phyloP scores from a whole-genome alignment of 1,140 invertebrate genomes.

The Drosophila sp. region DNA sequence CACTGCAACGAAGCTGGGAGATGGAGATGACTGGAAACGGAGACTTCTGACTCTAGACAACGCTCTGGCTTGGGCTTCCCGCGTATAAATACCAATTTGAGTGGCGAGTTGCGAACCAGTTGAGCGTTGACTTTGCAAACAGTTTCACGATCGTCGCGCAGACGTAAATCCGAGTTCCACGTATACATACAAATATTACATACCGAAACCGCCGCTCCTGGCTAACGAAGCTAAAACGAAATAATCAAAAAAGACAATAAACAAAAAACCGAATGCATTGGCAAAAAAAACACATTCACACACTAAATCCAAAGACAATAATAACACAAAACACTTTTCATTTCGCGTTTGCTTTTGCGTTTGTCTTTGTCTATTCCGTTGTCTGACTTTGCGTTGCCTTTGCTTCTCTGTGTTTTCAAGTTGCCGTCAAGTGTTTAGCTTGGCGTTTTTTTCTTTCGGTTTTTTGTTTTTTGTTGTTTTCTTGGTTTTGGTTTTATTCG shows the following conservation, averaged over 20 bases:
- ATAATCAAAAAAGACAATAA: too few species aligned
- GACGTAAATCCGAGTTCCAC: constrained; percentile 17
- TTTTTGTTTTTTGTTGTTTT: constrained; percentile 16
- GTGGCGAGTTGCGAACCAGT: constrained; percentile 68
- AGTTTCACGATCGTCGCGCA: constrained; percentile 59
- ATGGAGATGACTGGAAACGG: background rate
- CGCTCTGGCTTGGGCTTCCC: constrained; percentile 37
- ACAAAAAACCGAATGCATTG: constrained; percentile 61
- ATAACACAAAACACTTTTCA: constrained; percentile 53
- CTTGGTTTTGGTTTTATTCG: constrained; percentile 69
- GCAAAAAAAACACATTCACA: constrained; percentile 44
- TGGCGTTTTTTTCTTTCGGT: constrained; percentile 18
- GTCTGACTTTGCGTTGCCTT: constrained; percentile 24
- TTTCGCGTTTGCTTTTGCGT: constrained; percentile 47
- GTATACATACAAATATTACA: constrained; percentile 2
- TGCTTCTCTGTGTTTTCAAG: constrained; percentile 45
- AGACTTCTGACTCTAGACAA: background rate
- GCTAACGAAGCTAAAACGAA: constrained; percentile 42
- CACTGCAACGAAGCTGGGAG: constrained; percentile 4
- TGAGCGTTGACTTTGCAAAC: constrained; percentile 76
- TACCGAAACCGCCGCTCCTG: constrained; percentile 1
- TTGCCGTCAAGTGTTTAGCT: constrained; percentile 54
- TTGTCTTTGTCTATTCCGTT: constrained; percentile 39
- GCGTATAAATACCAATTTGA: constrained; percentile 78
- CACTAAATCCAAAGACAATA: constrained; percentile 4